A percentile compares a stretch with the other conserved stretches of the same genome.
These are phyloP conservation scores for Probosciger aterrimus DNA, from an alignment of 2,113 vertebrate genomes.

Conservation along the genomic window DNA sequence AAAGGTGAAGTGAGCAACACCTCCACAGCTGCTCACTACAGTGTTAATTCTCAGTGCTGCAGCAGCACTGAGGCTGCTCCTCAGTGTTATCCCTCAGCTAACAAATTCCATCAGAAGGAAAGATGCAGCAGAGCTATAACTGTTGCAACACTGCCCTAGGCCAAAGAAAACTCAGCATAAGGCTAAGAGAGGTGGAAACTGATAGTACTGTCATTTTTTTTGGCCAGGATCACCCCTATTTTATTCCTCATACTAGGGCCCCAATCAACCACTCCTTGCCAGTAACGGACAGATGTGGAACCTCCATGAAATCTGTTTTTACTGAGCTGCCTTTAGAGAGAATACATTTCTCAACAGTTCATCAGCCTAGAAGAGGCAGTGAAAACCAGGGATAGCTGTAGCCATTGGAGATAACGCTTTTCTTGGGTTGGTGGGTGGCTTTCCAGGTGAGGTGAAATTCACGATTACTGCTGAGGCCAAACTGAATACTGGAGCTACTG, in stretches of 20 bases:
- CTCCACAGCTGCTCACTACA: neutral
- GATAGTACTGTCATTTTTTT: neutral
- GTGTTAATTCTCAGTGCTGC: neutral
- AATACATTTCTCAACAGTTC: neutral
- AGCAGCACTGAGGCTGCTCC: neutral
- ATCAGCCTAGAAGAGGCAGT: neutral
- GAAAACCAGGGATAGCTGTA: neutral
- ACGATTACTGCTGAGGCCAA: slow-evolving; percentile 55
- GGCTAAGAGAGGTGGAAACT: neutral
- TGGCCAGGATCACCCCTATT: neutral
- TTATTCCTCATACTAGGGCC: neutral
- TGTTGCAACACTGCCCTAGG: neutral
- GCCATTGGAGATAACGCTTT: neutral
- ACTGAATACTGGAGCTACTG: neutral
- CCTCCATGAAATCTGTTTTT: neutral
- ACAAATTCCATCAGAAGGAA: neutral
- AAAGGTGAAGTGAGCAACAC: neutral
- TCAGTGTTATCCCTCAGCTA: neutral
- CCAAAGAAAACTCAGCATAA: neutral
- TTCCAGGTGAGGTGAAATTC: slow-evolving; percentile 68
- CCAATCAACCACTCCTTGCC: neutral
- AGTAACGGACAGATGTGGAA: rapidly evolving
- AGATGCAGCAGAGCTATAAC: neutral
- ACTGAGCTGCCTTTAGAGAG: neutral
- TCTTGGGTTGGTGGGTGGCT: neutral